Percentiles rank a stretch among this genome's conserved stretches.
Evolutionary conservation across 2,113 vertebrate species (phyloP).

Genomic region (Heterotis niloticus): DNA sequence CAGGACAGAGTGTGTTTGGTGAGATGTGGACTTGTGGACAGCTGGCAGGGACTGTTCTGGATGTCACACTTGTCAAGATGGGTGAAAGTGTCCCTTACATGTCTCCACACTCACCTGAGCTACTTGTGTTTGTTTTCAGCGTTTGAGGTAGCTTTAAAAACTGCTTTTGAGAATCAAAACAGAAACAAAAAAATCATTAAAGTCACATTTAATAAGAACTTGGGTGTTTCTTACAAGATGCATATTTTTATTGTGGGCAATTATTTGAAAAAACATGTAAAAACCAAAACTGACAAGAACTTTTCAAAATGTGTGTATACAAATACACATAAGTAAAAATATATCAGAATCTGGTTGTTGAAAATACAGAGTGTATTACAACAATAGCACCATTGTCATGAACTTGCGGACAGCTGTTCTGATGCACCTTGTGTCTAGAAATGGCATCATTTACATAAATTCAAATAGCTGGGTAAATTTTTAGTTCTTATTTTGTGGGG

Average conservation of each 20-base stretch:
- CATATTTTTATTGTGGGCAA: slow-evolving; percentile 22
- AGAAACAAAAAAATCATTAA: slow-evolving; percentile 24
- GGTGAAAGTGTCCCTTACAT: slow-evolving; percentile 49
- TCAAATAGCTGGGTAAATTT: slow-evolving; percentile 35
- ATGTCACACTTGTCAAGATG: slow-evolving; percentile 65
- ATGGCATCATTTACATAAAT: slow-evolving; percentile 47
- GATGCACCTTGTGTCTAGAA: slow-evolving; percentile 51
- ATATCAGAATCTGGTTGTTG: slow-evolving; percentile 82
- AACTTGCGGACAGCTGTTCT: slow-evolving; percentile 75
- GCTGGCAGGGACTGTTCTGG: slow-evolving; percentile 43
- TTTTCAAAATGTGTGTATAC: slow-evolving; percentile 73
- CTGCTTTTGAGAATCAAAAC: slow-evolving; percentile 11
- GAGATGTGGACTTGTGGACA: slow-evolving; percentile 29
- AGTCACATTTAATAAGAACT: slow-evolving; percentile 26
- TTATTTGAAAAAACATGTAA: slow-evolving; percentile 10
- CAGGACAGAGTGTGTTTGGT: slow-evolving; percentile 59
- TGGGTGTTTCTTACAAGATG: slow-evolving; percentile 24
- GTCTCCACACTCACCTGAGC: slow-evolving; percentile 19
- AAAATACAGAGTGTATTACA: slow-evolving; percentile 94
- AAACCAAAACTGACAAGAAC: slow-evolving; percentile 40
- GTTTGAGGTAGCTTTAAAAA: slow-evolving; percentile 28
- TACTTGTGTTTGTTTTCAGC: slow-evolving; percentile 28
- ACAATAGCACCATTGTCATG: slow-evolving; percentile 85
- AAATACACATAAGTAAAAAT: slow-evolving; percentile 67
- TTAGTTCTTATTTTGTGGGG: slow-evolving; percentile 37